These are phyloP conservation scores for Solenodon paradoxus DNA, from an alignment of 2,113 vertebrate species.

Conservation along the genomic window DNA sequence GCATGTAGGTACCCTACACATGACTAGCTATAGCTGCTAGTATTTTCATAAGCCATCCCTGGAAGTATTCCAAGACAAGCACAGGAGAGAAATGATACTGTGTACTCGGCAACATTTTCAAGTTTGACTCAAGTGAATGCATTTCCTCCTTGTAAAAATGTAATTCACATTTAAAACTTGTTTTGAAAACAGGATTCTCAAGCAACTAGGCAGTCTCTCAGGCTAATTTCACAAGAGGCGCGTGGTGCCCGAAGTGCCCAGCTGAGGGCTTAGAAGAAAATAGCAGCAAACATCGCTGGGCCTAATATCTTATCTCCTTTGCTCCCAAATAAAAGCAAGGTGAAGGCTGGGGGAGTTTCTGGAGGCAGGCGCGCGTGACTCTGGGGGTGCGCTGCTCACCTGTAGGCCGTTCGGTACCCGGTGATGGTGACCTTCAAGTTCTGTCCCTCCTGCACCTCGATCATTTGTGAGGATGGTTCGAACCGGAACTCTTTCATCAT, in stretches of 20 bases:
- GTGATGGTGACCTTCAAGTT: slow-evolving; percentile 92
- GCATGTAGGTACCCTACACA: fast-evolving
- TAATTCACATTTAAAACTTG: not conserved
- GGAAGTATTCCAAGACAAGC: not conserved
- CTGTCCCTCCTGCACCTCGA: slow-evolving; percentile 96
- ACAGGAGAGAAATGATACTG: not conserved
- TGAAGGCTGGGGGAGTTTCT: not conserved
- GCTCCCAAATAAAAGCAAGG: fast-evolving
- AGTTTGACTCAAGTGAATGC: not conserved
- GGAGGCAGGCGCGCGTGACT: fast-evolving
- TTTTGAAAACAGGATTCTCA: too few species aligned
- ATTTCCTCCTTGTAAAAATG: not conserved
- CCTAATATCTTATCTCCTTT: fast-evolving
- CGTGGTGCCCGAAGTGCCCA: not conserved
- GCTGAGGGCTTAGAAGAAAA: not conserved
- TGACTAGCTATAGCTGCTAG: not conserved
- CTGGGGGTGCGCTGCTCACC: slow-evolving; percentile 71
- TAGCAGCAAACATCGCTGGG: not conserved
- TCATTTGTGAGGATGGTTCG: slow-evolving; percentile 97
- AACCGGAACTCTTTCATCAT: slow-evolving; percentile 99
- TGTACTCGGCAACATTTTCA: not conserved
- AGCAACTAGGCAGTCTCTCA: not conserved
- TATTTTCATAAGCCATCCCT: not conserved
- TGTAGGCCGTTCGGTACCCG: slow-evolving; percentile 94
- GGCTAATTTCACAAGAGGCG: not conserved